phyloP scores from a whole-genome alignment of 23 tunicate genomes.

The Styela plicata region DNA sequence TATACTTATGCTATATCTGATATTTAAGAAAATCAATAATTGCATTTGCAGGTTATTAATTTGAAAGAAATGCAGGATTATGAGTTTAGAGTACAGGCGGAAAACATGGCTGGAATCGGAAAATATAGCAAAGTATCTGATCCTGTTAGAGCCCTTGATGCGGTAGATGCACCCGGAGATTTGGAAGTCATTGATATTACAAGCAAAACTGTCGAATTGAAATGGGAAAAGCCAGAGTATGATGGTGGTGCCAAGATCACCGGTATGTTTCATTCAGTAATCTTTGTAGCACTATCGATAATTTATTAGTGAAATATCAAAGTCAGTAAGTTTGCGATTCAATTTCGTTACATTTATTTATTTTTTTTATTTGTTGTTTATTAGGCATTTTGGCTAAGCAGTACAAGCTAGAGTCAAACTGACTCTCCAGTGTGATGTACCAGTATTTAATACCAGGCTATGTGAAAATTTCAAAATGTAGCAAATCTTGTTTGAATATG shows the following conservation, averaged over 20 bases:
- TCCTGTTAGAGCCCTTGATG: constrained; percentile 69
- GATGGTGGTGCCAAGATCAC: constrained; percentile 42
- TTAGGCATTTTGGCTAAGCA: too few relatives aligned
- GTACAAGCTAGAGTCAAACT: too few relatives aligned
- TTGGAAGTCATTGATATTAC: constrained; percentile 30
- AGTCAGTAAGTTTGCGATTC: too few relatives aligned
- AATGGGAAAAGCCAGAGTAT: constrained; percentile 40
- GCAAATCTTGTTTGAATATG: too few relatives aligned
- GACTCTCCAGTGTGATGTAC: too few relatives aligned
- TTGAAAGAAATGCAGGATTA: constrained; percentile 76
- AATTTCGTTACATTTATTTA: too few relatives aligned
- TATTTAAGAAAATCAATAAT: too few relatives aligned
- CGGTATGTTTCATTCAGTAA: neutral
- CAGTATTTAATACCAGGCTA: too few relatives aligned
- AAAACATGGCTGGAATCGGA: constrained; percentile 89
- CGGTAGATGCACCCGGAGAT: constrained; percentile 52
- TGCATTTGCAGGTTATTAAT: constrained; percentile 51
- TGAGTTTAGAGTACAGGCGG: constrained; percentile 88
- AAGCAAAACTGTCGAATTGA: neutral
- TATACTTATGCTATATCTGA: too few relatives aligned
- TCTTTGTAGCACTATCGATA: too few relatives aligned
- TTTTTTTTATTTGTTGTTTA: too few relatives aligned
- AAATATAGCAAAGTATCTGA: constrained; percentile 73
- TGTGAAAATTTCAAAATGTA: too few relatives aligned
- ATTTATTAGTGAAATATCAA: neutral